phyloP scores from a whole-genome alignment of 2,113 vertebrate species.

The Dissostichus mawsoni region DNA sequence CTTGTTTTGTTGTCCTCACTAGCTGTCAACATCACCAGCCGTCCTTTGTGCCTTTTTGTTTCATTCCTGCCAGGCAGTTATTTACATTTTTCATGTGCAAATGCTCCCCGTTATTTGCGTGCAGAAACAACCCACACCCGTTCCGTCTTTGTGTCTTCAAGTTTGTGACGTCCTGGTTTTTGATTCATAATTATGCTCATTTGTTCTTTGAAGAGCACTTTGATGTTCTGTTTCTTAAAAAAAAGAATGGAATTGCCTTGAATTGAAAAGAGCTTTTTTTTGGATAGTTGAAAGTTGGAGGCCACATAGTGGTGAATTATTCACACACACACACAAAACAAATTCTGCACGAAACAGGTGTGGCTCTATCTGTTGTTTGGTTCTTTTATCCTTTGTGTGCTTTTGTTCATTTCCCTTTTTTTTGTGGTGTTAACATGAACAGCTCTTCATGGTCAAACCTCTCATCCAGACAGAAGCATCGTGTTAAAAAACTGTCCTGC shows the following conservation, averaged over 20 bases:
- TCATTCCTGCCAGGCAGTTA: conserved; percentile 28
- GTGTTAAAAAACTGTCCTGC: conserved; percentile 28
- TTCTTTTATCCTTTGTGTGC: neutral
- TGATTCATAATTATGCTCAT: neutral
- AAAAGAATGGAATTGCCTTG: neutral
- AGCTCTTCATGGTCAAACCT: conserved; percentile 28
- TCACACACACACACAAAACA: neutral
- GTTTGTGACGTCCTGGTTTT: neutral
- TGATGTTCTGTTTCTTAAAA: conserved; percentile 1
- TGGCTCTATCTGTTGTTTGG: conserved; percentile 9
- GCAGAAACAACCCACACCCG: conserved; percentile 14
- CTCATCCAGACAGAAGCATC: conserved; percentile 36
- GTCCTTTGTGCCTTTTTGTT: conserved; percentile 9
- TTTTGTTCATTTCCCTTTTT: neutral
- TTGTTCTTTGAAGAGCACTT: conserved; percentile 3
- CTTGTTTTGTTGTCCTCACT: neutral
- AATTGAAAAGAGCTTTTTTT: conserved; percentile 19
- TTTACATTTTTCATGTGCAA: conserved; percentile 24
- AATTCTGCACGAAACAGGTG: conserved; percentile 26
- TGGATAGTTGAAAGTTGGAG: neutral
- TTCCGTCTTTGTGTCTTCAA: neutral
- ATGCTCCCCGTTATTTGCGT: conserved; percentile 1
- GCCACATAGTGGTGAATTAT: neutral
- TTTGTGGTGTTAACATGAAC: neutral
- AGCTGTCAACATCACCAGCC: neutral